Base-by-base conservation (phyloP, 2,113 vertebrate genomes). In the Eptatretus burgeri region DNA sequence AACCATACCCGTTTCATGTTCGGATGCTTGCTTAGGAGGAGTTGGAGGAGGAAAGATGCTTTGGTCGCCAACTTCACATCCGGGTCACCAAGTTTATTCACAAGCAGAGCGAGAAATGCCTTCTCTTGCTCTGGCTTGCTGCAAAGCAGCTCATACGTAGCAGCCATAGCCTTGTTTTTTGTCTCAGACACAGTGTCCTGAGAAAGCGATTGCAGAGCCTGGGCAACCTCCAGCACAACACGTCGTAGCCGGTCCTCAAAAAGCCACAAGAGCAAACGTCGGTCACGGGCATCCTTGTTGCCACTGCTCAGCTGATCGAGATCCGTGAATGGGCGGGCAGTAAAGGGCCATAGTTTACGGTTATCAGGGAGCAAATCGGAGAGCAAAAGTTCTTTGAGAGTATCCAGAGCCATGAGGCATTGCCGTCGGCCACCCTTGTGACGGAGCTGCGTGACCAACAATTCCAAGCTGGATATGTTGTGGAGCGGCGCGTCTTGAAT, bases 131-230 rank as follows among this genome's bases (percentile, higher is more conserved):
- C 56, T n/a, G 56, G 56, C 56, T 60, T 60, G 56, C 56, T 60
- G 56, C 56, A n/a, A 10, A 60, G 56, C 12, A 60, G 56, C 56
- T 60, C 56, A 20, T 60, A 20, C 12, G 56, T 12, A n/a, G 56
- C 56, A 20, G n/a, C 56, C 56, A 60, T 19, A 10, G 56, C 56
- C 10, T 19, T n/a, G n/a, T 17, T n/a, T 19, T 60, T 60, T 19
- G 56, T 60, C 56, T n/a, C 56, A n/a, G n/a, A n/a, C 56, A 60
- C 56, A n/a, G 56, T 60, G 56, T 60, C 56, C n/a, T 60, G 56
- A n/a, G 56, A 60, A n/a, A 60, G 56, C 56, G 13, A 20, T 10
- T 60, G n/a, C 12, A 60, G 56, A n/a, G 56, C 19, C 56, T 60
- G 56, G 10, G 12, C 56, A n/a, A 60, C n/a, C 56, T 60, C 56